Conservation (phyloP, 2,797 vertebrate genomes). For the Centropyge bicolor region DNA sequence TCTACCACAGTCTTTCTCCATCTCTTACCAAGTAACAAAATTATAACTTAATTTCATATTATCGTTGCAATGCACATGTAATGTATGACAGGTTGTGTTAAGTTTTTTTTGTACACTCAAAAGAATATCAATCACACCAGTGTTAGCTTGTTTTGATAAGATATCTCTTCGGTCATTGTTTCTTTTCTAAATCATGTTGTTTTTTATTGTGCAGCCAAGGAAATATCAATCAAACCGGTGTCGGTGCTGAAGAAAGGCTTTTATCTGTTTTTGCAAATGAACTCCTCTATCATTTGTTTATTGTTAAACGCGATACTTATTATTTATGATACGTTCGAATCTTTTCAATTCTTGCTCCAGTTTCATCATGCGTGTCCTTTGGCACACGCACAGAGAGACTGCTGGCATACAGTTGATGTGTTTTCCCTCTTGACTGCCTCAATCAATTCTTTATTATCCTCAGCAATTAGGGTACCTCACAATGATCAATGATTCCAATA, state of each 20-base stretch:
- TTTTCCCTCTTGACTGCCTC: conserved; percentile 72
- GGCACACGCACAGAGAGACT: conserved; percentile 17
- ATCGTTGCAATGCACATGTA: background rate
- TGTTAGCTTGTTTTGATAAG: too few species aligned
- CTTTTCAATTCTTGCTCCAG: background rate
- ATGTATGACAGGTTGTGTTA: background rate
- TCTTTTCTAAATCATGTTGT: background rate
- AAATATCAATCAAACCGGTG: background rate
- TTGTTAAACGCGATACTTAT: background rate
- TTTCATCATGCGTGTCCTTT: conserved; percentile 35
- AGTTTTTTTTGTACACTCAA: background rate
- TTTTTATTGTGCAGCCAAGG: background rate
- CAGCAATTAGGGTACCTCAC: conserved; percentile 65
- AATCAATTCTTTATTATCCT: conserved; percentile 82
- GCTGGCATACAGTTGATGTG: conserved; percentile 54
- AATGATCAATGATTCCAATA: conserved; percentile 74
- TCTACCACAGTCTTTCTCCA: too few species aligned
- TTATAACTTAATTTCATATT: too few species aligned
- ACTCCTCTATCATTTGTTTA: background rate
- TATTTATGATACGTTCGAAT: background rate
- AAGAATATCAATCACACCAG: background rate
- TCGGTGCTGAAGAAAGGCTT: background rate
- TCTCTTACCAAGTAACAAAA: too few species aligned
- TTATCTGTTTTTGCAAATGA: background rate
- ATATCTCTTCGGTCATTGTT: too few species aligned